Evolutionary conservation across 2,888 invertebrate genomes (phyloP).

Genomic region (Phlogophora meticulosa): DNA sequence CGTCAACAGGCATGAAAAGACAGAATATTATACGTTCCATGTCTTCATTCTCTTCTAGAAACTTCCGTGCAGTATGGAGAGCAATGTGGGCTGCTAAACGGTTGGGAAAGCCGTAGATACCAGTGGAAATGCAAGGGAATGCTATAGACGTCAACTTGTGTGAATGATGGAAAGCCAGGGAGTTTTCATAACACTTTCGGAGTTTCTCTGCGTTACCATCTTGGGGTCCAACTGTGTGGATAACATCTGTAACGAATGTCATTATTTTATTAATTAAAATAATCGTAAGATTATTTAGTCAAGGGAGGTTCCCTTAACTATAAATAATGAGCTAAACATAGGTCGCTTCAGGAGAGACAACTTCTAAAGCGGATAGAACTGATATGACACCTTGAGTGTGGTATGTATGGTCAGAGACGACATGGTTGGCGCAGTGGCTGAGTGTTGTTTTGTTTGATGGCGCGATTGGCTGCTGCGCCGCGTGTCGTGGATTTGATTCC

Average conservation of each 20-base stretch:
- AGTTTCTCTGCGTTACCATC: slow-evolving; percentile 93
- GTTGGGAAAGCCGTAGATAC: slow-evolving; percentile 97
- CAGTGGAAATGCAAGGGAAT: slow-evolving; percentile 97
- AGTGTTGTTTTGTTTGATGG: too few species aligned
- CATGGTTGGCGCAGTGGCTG: too few species aligned
- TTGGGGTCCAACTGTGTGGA: slow-evolving; percentile 97
- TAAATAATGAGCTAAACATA: too few species aligned
- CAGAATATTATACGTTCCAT: slow-evolving; percentile 95
- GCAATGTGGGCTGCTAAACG: slow-evolving; percentile 95
- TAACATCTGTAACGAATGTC: slow-evolving; percentile 93
- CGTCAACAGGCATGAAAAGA: slow-evolving; percentile 94
- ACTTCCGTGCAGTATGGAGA: slow-evolving; percentile 92
- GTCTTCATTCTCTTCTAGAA: slow-evolving; percentile 89
- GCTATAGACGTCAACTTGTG: slow-evolving; percentile 93
- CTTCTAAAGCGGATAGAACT: too few species aligned
- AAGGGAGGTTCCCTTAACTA: too few species aligned
- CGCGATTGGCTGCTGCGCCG: too few species aligned
- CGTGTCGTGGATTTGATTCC: too few species aligned
- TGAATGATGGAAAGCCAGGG: slow-evolving; percentile 90
- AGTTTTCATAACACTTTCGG: slow-evolving; percentile 93
- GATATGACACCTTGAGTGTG: too few species aligned
- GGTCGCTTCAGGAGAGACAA: too few species aligned
- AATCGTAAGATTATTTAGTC: too few species aligned
- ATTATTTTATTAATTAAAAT: background rate
- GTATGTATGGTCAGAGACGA: too few species aligned